Evolutionary conservation across 2,888 invertebrate species (phyloP).

Genomic region (Minunthozetes semirufus): DNA sequence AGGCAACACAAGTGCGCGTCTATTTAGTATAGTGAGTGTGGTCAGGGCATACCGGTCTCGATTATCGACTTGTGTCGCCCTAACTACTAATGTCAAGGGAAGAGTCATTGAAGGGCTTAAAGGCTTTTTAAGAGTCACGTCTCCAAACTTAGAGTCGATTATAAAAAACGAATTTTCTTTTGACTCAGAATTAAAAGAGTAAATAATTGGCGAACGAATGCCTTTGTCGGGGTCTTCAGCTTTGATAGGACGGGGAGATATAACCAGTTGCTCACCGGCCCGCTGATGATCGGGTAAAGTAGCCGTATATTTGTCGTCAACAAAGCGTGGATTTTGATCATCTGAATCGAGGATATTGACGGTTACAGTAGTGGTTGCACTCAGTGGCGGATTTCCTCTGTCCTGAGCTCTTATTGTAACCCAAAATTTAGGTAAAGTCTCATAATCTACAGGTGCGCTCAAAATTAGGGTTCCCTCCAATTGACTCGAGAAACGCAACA

Average conservation of each 20-base stretch:
- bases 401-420: constrained; percentile 63
- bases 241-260: constrained; percentile 46
- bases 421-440: constrained; percentile 67
- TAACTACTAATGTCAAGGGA: constrained; percentile 43
- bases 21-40: constrained; percentile 63
- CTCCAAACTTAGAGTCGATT: constrained; percentile 61
- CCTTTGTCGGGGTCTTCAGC: constrained; percentile 72
- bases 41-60: constrained; percentile 77
- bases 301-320: constrained; percentile 66
- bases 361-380: constrained; percentile 65
- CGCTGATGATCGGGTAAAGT: constrained; percentile 53
- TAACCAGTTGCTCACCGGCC: constrained; percentile 43
- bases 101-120: constrained; percentile 49
- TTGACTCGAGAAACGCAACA: constrained; percentile 74
- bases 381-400: constrained; percentile 70
- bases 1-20: constrained; percentile 48
- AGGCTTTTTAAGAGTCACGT: constrained; percentile 56
- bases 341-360: constrained; percentile 80
- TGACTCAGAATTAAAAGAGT: constrained; percentile 58
- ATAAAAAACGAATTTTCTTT: constrained; percentile 59
- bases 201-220: constrained; percentile 66
- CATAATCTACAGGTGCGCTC: constrained; percentile 72
- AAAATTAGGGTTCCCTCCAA: constrained; percentile 74
- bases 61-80: constrained; percentile 59
- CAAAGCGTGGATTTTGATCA: constrained; percentile 80